phyloP scores from a whole-genome alignment of 30 jellyfish, hydroid and myxozoan species.

The Sanderia malayensis region DNA sequence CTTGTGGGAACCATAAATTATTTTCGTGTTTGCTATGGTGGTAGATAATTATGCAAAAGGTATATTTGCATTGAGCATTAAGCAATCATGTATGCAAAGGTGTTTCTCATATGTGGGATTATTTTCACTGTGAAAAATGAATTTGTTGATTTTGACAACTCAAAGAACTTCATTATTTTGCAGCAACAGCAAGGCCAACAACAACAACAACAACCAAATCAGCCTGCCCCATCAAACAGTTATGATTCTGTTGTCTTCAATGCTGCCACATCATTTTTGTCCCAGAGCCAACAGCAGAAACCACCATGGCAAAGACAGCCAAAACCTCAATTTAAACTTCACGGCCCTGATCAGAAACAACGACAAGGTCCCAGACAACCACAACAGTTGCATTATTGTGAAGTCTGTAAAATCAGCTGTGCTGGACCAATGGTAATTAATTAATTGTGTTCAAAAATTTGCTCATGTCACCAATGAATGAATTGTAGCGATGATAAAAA shows the following conservation, averaged over 20 bases:
- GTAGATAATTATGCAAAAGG: no score
- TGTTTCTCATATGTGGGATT: no score
- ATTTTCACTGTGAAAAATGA: no score
- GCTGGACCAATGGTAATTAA: conserved; percentile 98
- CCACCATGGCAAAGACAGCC: conserved; percentile 90
- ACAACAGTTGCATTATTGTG: conserved; percentile 95
- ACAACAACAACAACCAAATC: conserved; percentile 57
- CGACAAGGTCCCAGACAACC: conserved; percentile 78
- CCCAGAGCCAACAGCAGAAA: conserved; percentile 83
- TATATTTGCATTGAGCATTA: no score
- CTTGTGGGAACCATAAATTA: no score
- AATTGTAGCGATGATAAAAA: conserved; percentile 55
- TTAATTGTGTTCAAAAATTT: no score
- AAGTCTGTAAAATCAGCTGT: conserved; percentile 95
- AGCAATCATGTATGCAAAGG: no score
- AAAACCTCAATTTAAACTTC: conserved; percentile 83
- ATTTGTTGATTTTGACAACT: neutral
- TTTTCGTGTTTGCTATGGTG: no score
- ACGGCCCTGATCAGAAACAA: conserved; percentile 50
- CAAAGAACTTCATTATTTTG: neutral
- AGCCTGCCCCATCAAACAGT: conserved; percentile 61
- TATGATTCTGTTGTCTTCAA: conserved; percentile 87
- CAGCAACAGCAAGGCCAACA: conserved; percentile 52
- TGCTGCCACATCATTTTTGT: conserved; percentile 93
- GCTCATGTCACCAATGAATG: no score